Evolutionary conservation across 1,140 invertebrate species (phyloP).

Genomic region (Drosophila mayri): DNA sequence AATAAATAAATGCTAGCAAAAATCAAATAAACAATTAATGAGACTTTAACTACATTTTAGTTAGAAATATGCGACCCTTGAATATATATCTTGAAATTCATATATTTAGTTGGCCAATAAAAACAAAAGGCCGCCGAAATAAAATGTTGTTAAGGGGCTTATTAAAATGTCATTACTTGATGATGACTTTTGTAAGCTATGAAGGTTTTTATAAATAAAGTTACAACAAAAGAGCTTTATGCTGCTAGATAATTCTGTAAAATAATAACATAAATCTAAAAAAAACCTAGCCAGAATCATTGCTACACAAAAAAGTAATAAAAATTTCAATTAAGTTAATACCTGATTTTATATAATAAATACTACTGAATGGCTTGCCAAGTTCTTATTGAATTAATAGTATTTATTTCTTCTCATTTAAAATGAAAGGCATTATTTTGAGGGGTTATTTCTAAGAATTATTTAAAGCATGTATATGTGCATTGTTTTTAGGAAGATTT

Average conservation of each 20-base stretch:
- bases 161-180: slow-evolving; percentile 13
- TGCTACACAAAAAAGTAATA: neutral
- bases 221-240: neutral
- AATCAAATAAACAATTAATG: neutral
- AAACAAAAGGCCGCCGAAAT: slow-evolving; percentile 2
- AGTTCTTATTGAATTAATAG: too few species aligned
- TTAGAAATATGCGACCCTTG: neutral
- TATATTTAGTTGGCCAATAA: neutral
- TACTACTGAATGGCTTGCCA: too few species aligned
- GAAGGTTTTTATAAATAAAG: neutral
- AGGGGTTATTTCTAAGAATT: too few species aligned
- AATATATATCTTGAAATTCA: neutral
- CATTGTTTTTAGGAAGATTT: neutral
- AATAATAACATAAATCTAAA: neutral
- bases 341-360: too few species aligned
- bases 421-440: too few species aligned
- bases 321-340: too few species aligned
- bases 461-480: too few species aligned
- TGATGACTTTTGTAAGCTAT: neutral
- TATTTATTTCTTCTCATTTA: too few species aligned
- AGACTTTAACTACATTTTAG: neutral
- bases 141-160: neutral
- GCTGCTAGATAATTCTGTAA: neutral
- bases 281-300: neutral
- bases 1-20: too few species aligned